Evolutionary conservation across 2,113 vertebrate genomes (phyloP).

Genomic region (Hystrix brachyura): DNA sequence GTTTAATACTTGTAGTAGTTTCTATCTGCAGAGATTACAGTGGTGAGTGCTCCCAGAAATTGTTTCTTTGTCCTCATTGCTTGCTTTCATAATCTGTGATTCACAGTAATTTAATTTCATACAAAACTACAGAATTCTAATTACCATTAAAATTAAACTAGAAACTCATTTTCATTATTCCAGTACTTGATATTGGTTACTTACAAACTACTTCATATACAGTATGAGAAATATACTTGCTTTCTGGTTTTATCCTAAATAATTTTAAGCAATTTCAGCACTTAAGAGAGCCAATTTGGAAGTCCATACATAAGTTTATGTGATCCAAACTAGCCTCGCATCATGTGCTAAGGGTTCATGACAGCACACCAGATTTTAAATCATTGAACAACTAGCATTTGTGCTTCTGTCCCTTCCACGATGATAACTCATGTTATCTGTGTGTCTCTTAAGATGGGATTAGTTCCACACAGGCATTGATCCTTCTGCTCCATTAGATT

Average conservation of each 20-base stretch:
- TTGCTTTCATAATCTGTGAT: slow-evolving; percentile 12
- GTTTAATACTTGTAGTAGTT: not conserved
- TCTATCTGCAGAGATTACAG: not conserved
- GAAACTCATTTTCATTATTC: not conserved
- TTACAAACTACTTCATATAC: not conserved
- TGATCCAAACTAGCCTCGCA: not conserved
- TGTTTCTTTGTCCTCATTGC: not conserved
- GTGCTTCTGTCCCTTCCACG: not conserved
- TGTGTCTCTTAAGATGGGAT: not conserved
- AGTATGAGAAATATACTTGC: not conserved
- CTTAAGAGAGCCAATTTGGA: not conserved
- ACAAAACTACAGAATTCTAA: not conserved
- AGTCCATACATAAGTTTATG: not conserved
- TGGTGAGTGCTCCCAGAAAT: not conserved
- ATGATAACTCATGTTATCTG: not conserved
- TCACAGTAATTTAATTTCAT: not conserved
- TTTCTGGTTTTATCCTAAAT: not conserved
- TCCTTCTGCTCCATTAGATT: not conserved
- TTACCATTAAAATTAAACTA: not conserved
- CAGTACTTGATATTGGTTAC: not conserved
- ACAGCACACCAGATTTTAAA: not conserved
- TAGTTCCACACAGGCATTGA: fast-evolving
- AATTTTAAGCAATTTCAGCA: not conserved
- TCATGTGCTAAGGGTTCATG: not conserved
- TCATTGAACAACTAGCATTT: not conserved